Evolutionary conservation across 2,113 vertebrate genomes (phyloP), one percentile per base, ranked within the genome.

Genomic region (Megaceryle torquata): DNA sequence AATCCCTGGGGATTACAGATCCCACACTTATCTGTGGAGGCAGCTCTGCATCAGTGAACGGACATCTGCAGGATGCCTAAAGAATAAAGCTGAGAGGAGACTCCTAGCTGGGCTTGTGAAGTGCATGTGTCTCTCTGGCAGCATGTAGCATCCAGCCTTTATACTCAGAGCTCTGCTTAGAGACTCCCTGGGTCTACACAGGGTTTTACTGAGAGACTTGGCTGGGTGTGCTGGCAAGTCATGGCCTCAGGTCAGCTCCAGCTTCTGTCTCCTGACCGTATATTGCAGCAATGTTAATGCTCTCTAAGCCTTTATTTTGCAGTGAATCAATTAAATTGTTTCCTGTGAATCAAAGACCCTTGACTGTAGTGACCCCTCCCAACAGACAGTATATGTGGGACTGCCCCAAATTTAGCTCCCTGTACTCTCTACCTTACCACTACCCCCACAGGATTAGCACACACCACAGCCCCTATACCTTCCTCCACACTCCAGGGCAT

Each of bases 161-260:
- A 63, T 37, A 29, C 29, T 56, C 37, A 12, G 46, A 74, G 28
- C 48, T 71, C 11, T 79, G n/a, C 65, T 77, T 37, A 63, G 43
- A 61, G 28, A 59, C 43, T 63, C 33, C 21, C 15, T 5, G 22
- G 37, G 5, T 67, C n/a, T 51, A 68, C 0, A 0, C 28, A 57
- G 11, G 43, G 13, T 67, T 70, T 79, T 64, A 50, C 43, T 48
- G 72, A 59, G 74, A 35, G 15, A 17, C 31, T 74, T 70, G 18
- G 10, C 53, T 44, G 44, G 26, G 24, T 88, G 16, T 76, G 33
- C 63, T 91, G 76, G 19, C 53, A 79, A 80, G 33, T 48, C 37
- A 7, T 8, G 6, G 68, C n/a, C 33, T 59, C 50, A 80, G n/a
- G 44, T 72, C 64, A 81, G 41, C 37, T 86, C 39, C 61, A 51